Base-by-base conservation (phyloP, 2,888 invertebrate species). In the Autographa pulchrina region DNA sequence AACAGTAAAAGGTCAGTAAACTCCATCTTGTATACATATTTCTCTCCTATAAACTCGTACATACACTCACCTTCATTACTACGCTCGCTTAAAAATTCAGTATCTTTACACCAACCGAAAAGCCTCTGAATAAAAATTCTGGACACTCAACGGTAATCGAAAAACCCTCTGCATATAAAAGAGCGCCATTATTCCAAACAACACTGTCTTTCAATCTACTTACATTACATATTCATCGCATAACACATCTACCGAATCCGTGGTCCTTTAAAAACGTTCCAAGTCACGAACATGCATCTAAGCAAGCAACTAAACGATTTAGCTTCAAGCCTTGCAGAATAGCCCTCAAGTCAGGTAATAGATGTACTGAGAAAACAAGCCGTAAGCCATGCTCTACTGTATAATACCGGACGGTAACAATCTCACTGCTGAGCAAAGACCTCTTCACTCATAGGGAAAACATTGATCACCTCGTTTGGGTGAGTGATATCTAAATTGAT, bases 301-400 rank as follows among this genome's bases (percentile, higher is more conserved):
- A 81, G 75, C 76, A 71, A 71, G 68, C 77, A 65, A 62, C 70
- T 70, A 86, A 86, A 84, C 86, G 80, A 80, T 85, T 86, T 86
- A 84, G 78, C 81, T 77, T 80, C 74, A 78, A 85, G 82, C 67
- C 74, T 81, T 73, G 77, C 76, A 74, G 84, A 86, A 85, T 80
- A 84, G 79, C 77, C 78, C 69, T 72, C 76, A 79, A 72, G 78
- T 68, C 70, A 80, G 74, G 81, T 86, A 88, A 88, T 88, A 81
- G 74, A 84, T 85, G 83, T 86, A 72, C 85, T 79, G 73, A 79
- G 84, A 82, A 86, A 86, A 88, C 85, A 86, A 67, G 68, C 73
- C 62, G 48, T 68, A 62, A 68, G 64, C 68, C 68, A 56, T 70
- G 66, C 62, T 72, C 62, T 69, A 73, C 65, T 68, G 60, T 48